Evolutionary conservation across 2,797 vertebrate genomes (phyloP).

Genomic region (Danionella dracula): DNA sequence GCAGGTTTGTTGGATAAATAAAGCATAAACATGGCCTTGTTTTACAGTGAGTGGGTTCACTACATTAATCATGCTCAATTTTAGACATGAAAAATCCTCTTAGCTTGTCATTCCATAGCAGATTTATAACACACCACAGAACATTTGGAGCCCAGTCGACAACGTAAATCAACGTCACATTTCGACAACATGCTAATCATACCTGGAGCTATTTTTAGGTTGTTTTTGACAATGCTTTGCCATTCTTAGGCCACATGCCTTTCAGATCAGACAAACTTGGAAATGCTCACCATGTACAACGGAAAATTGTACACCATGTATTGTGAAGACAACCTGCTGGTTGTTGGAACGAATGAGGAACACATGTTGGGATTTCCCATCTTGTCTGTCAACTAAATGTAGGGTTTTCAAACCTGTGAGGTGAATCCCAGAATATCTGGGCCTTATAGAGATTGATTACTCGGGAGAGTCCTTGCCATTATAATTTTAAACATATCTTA

Average conservation of each 20-base stretch:
- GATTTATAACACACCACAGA: slow-evolving; percentile 2
- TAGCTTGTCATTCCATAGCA: slow-evolving; percentile 21
- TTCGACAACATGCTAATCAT: not conserved
- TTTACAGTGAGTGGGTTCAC: not conserved
- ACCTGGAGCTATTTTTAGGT: not conserved
- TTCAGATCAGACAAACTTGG: not conserved
- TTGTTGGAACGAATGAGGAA: not conserved
- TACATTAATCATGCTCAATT: slow-evolving; percentile 25
- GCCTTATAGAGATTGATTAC: too few relatives aligned
- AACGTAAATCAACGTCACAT: not conserved
- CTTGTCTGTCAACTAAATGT: slow-evolving; percentile 39
- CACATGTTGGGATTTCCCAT: slow-evolving; percentile 33
- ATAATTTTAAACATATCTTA: too few relatives aligned
- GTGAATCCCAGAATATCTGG: slow-evolving; percentile 10
- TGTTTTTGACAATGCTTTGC: not conserved
- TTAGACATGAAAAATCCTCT: slow-evolving; percentile 29
- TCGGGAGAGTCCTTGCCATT: too few relatives aligned
- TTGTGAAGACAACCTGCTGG: not conserved
- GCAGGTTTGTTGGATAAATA: not conserved
- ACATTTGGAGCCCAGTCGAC: too few relatives aligned
- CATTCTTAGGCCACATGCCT: not conserved
- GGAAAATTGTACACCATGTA: not conserved
- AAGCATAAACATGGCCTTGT: not conserved
- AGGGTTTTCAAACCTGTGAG: slow-evolving; percentile 17
- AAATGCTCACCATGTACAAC: not conserved